Evolutionary conservation across 2,888 invertebrate genomes (phyloP), one percentile per base, ranked within the genome.

Genomic region (Epicampocera succincta): DNA sequence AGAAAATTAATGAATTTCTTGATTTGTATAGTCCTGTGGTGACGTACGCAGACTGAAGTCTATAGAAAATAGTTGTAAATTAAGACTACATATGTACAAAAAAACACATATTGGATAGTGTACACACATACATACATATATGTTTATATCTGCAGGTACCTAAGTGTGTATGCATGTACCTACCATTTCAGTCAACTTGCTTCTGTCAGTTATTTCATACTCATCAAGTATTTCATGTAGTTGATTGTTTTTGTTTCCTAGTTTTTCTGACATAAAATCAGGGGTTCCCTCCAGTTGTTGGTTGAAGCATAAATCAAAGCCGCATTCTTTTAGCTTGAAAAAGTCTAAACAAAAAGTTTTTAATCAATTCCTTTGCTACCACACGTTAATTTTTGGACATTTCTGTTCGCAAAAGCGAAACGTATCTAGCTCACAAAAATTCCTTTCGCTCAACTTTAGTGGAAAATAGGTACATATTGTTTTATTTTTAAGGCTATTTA

Each of bases 141-240:
- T 6, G 11, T 6, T 19, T 21, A 54, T n/a, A 15, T 52, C 12
- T 4, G 15, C 3, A 3, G 1, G 1, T 44, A n/a, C n/a, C 4
- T 74, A 13, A 12, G 1, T 48, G 42, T 29, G 21, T 71, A 40
- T 33, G 42, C 5, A 42, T 42, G 17, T 42, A 38, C 40, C 21
- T 56, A 50, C 6, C 21, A 11, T 40, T 56, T 42, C 46, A 58
- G 66, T 75, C 66, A 75, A 44, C 42, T 68, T 68, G 60, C 44
- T 68, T 3, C 60, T 75, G 75, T 58, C 15, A 75, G 75, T 75
- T 75, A 68, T 75, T 75, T 75, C 42, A 68, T 75, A 68, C 65
- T 75, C 48, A 75, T 60, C 58, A 60, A 68, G 66, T 75, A 60
- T 68, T 75, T 75, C 68, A 75, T 68, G 33, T 75, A 75, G 66